Base-by-base conservation (phyloP, 2,888 invertebrate species). In the Sarcophaga carnaria region DNA sequence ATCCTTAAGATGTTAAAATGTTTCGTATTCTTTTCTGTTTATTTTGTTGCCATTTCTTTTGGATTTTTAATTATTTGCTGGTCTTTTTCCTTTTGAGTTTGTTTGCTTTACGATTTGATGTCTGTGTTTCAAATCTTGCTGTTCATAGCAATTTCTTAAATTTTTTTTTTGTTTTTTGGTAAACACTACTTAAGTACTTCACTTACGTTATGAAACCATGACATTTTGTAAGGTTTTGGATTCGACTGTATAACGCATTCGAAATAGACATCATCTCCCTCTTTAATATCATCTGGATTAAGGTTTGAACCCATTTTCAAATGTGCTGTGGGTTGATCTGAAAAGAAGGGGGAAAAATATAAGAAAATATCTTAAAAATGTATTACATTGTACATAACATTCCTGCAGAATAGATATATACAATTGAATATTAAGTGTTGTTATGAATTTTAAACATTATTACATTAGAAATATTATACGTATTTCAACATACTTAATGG, bases 241-340 rank as follows among this genome's bases (percentile, higher is more conserved):
- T 97, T 97, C 74, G 97, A 96, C 91, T 96, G 95, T 88, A 97
- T 97, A 89, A 96, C 95, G 93, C 97, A 97, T 93, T 97, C 97
- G 93, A 97, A 97, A 93, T 97, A 97, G 84, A 97, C 97, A 93
- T 97, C 97, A 91, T 97, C 97, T 59, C 97, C 97, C 94, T 97
- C 97, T 93, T 97, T 97, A 92, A 97, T 97, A 93, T 97, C 96
- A 89, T 97, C 96, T 12, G 97, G 97, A 93, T 97, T 97, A 90
- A 97, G 94, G 90, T 96, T 97, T 88, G 96, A 96, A 75, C 97
- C 97, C 96, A 97, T 97, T 94, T 96, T 96, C 89, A 97, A 94
- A 88, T 96, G 95, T 54, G 97, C 97, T 87, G 96, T 95, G 22
- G 97, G 97, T 90, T 96, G 95, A 94, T 96, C 97, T 97, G 95